Conservation (phyloP, 2,888 invertebrate species). For the Melanophora roralis region DNA sequence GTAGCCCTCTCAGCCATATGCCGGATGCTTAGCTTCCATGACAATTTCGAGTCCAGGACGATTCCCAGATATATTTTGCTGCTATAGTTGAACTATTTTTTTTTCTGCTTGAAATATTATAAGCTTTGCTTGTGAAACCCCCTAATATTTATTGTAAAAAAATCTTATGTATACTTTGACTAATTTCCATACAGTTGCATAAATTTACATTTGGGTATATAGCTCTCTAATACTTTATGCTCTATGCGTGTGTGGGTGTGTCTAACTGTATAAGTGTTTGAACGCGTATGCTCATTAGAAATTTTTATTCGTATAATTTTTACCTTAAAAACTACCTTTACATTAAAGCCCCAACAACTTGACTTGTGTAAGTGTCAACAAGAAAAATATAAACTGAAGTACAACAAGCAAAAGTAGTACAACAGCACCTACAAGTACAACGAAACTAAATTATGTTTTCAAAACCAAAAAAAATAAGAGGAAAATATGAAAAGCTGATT, state of each 20-base stretch:
- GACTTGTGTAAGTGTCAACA: not conserved
- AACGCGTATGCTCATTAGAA: not conserved
- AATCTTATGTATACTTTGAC: no score
- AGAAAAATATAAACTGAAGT: not conserved
- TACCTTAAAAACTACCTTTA: not conserved
- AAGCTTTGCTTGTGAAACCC: no score
- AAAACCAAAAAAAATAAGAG: slow-evolving; percentile 4
- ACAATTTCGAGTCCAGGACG: no score
- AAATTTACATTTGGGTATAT: no score
- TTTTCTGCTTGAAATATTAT: no score
- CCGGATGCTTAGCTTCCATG: no score
- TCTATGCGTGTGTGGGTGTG: not conserved
- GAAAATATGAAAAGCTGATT: not conserved
- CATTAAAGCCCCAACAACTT: not conserved
- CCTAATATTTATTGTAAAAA: no score
- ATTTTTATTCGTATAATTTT: not conserved
- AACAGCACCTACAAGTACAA: slow-evolving; percentile 15
- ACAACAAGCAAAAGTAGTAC: not conserved
- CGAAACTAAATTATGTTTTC: not conserved
- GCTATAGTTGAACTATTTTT: no score
- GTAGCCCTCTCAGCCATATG: no score
- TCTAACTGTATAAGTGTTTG: slow-evolving; percentile 2
- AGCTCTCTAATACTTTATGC: no score
- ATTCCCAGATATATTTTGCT: no score
- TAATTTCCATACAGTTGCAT: no score